Evolutionary conservation across 2,113 vertebrate genomes (phyloP).

Genomic region (Rhinichthys klamathensis): DNA sequence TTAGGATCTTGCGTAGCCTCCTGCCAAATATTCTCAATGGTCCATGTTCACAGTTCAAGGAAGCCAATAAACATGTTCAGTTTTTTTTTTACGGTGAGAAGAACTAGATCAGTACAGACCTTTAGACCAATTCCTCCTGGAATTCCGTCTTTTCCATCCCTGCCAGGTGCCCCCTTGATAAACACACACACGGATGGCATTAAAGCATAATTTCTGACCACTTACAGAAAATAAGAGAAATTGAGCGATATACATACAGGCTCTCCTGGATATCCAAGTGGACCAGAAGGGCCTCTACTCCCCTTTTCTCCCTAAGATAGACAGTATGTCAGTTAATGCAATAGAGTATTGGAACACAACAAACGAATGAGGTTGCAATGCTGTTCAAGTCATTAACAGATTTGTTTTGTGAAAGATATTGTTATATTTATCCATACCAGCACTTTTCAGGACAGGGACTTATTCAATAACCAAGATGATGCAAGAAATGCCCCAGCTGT

Average conservation of each 20-base stretch:
- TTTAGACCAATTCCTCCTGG: slow-evolving; percentile 86
- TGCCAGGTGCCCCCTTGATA: slow-evolving; percentile 85
- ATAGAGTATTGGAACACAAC: not conserved
- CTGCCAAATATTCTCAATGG: slow-evolving; percentile 41
- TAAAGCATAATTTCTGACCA: not conserved
- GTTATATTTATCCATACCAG: not conserved
- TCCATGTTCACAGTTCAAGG: slow-evolving; percentile 33
- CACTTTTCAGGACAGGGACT: not conserved
- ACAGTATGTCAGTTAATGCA: slow-evolving; percentile 15
- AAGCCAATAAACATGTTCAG: slow-evolving; percentile 26
- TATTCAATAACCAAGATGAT: not conserved
- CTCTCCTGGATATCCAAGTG: slow-evolving; percentile 82
- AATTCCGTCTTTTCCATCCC: slow-evolving; percentile 85
- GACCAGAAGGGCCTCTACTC: slow-evolving; percentile 80
- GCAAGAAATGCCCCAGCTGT: not conserved
- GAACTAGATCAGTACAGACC: slow-evolving; percentile 73
- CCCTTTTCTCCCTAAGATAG: slow-evolving; percentile 86
- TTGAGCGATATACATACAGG: slow-evolving; percentile 77
- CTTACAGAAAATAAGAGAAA: not conserved
- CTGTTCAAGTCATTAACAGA: slow-evolving; percentile 7
- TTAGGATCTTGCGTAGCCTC: slow-evolving; percentile 25
- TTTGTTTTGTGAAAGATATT: slow-evolving; percentile 8
- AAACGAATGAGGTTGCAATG: not conserved
- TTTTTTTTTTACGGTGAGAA: not conserved
- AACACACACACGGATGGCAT: slow-evolving; percentile 10